These are phyloP conservation scores for Aspidapion aeneum DNA, from an alignment of 2,888 invertebrate genomes.

Conservation along the genomic window DNA sequence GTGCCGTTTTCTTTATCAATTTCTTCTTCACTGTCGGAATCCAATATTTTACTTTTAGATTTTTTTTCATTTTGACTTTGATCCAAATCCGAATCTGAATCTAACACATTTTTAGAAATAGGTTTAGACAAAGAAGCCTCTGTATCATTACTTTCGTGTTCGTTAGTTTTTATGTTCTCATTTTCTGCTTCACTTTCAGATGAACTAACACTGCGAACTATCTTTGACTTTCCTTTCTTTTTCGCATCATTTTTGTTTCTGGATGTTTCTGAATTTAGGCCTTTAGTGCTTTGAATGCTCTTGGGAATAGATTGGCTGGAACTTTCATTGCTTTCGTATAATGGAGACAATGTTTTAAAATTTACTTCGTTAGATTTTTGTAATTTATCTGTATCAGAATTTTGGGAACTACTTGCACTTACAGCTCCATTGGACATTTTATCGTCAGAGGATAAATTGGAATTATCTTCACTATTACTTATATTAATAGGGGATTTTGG, in stretches of 20 bases:
- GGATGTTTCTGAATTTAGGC: not conserved
- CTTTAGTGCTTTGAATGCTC: no score
- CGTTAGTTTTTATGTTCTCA: not conserved
- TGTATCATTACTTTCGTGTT: not conserved
- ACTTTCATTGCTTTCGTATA: not conserved
- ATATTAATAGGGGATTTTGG: not conserved
- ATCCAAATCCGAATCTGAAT: not conserved
- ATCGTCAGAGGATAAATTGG: no score
- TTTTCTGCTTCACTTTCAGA: not conserved
- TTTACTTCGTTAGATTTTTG: not conserved
- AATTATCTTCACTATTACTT: not conserved
- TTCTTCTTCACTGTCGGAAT: slow-evolving; percentile 22
- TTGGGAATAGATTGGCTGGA: not conserved
- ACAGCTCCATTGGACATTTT: not conserved
- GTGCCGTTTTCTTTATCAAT: slow-evolving; percentile 14
- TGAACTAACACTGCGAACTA: not conserved
- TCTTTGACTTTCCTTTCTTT: not conserved
- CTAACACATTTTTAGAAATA: not conserved
- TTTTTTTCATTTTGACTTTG: slow-evolving; percentile 1
- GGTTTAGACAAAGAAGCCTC: not conserved
- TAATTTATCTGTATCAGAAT: not conserved
- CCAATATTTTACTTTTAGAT: slow-evolving; percentile 14
- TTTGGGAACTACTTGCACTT: not conserved
- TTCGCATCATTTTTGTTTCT: not conserved
- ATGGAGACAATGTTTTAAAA: no score